Conservation (phyloP, 2,113 vertebrate species). For the Coturnix japonica region DNA sequence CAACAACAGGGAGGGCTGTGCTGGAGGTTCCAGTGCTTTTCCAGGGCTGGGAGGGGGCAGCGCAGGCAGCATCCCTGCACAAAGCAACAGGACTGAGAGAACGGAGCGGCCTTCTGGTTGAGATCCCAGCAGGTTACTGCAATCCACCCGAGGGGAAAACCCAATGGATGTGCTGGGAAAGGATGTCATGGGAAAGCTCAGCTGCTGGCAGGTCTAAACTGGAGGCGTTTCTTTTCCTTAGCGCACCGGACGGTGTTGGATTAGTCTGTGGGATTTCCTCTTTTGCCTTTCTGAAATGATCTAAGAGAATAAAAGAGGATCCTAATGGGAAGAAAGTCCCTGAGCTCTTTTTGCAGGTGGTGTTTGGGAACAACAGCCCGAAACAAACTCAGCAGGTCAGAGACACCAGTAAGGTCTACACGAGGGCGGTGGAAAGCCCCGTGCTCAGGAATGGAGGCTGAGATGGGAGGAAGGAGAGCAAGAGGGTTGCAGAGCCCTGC, state of each 20-base stretch:
- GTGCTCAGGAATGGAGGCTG: not conserved
- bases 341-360: not conserved
- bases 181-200: constrained; percentile 19
- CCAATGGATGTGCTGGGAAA: not conserved
- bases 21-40: constrained; percentile 74
- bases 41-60: constrained; percentile 47
- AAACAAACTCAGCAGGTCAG: not conserved
- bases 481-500: not conserved
- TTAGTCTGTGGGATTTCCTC: not conserved
- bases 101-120: constrained; percentile 30
- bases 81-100: not conserved
- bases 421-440: not conserved
- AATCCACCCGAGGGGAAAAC: constrained; percentile 48
- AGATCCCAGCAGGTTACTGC: constrained; percentile 67
- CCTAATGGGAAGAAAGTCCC: not conserved
- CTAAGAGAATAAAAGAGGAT: not conserved
- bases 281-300: not conserved
- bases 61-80: constrained; percentile 22
- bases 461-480: not conserved
- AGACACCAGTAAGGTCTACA: not conserved
- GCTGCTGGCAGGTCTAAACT: not conserved
- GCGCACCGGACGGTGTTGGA: not conserved
- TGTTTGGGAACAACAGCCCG: not conserved
- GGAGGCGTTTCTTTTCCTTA: not conserved
- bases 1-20: constrained; percentile 45